Conservation (phyloP, 1,140 invertebrate genomes). For the Conus betulinus region DNA sequence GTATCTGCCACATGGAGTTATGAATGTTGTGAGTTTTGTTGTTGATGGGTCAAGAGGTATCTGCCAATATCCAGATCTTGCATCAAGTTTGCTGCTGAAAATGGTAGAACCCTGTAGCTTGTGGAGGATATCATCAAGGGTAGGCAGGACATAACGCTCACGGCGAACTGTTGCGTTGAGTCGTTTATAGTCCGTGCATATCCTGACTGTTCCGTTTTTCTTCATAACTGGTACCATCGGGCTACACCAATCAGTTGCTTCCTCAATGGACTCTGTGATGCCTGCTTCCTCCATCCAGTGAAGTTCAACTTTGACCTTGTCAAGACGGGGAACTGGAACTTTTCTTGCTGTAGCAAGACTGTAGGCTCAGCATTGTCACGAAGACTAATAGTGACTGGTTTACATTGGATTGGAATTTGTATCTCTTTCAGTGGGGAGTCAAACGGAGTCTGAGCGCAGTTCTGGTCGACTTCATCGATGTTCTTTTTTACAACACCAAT, state of each 20-base stretch:
- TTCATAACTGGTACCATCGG: no score
- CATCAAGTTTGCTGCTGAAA: slow-evolving; percentile 45
- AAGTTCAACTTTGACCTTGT: slow-evolving; percentile 19
- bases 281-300: slow-evolving; percentile 17
- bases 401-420: not conserved
- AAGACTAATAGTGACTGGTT: not conserved
- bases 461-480: not conserved
- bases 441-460: not conserved
- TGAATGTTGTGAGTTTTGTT: slow-evolving; percentile 48
- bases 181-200: no score
- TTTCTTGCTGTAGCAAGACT: not conserved
- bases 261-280: no score
- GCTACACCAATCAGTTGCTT: no score
- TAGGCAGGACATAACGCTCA: not conserved
- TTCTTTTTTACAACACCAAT: not conserved
- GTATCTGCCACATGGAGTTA: slow-evolving; percentile 52
- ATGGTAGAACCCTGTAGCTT: slow-evolving; percentile 25
- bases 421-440: no score
- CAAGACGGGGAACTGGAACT: not conserved
- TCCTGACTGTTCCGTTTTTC: no score
- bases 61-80: slow-evolving; percentile 44
- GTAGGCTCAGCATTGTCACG: not conserved
- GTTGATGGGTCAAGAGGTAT: slow-evolving; percentile 33
- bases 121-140: slow-evolving; percentile 7
- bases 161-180: not conserved